Evolutionary conservation across 2,797 vertebrate species (phyloP).

Genomic region (Peromyscus melanophrys): DNA sequence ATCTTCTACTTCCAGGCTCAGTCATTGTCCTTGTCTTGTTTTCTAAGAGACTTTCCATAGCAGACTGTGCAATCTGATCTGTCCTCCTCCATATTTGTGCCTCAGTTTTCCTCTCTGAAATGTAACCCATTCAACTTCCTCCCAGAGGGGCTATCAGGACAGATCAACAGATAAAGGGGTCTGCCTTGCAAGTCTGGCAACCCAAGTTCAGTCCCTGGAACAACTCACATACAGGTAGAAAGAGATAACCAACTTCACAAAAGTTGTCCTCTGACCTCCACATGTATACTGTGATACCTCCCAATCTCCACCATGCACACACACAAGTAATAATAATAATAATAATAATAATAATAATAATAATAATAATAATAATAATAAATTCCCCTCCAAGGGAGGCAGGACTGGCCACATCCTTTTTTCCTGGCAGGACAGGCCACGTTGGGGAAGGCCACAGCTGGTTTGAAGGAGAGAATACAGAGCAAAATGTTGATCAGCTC

Average conservation of each 20-base stretch:
- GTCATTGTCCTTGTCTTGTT: background rate
- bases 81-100: background rate
- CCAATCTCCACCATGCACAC: background rate
- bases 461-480: constrained; percentile 11
- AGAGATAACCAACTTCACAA: background rate
- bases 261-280: background rate
- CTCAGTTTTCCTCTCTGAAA: constrained; percentile 16
- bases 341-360: background rate
- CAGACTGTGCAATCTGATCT: background rate
- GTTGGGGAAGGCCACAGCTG: background rate
- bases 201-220: background rate
- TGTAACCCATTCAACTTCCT: background rate
- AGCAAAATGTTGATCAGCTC: constrained; percentile 20
- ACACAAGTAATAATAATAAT: background rate
- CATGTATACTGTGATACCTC: background rate
- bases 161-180: background rate
- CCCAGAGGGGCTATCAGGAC: background rate
- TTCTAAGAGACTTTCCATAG: background rate
- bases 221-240: background rate
- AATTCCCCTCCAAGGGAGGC: background rate
- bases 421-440: background rate
- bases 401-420: constrained; percentile 25
- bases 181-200: too few species aligned
- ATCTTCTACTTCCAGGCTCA: background rate
- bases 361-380: background rate